A percentile compares a stretch with the other conserved stretches of the same genome.
Evolutionary conservation across 2,797 vertebrate genomes (phyloP).

Genomic region (Enteromius unitaeniatus): DNA sequence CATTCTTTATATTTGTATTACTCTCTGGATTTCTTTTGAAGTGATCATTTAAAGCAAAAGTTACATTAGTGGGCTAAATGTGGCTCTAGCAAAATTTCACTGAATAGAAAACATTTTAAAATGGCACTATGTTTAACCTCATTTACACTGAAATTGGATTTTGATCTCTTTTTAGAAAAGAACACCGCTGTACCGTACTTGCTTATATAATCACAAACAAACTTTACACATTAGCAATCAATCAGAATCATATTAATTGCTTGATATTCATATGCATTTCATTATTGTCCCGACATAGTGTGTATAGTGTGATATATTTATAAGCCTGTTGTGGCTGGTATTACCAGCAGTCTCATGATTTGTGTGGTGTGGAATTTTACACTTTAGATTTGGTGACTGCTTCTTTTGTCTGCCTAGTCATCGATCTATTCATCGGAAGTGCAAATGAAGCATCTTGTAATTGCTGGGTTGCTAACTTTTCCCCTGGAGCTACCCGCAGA

Average conservation of each 20-base stretch:
- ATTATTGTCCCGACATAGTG: background rate
- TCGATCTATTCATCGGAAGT: constrained; percentile 22
- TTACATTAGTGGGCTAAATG: background rate
- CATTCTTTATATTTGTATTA: background rate
- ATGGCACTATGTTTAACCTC: background rate
- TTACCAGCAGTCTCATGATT: background rate
- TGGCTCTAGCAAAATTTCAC: background rate
- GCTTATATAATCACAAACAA: background rate
- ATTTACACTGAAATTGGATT: background rate
- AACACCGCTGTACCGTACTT: background rate
- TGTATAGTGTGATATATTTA: background rate
- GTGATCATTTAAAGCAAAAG: background rate
- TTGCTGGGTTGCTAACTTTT: background rate
- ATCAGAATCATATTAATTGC: background rate
- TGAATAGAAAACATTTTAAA: background rate
- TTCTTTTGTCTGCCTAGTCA: constrained; percentile 11
- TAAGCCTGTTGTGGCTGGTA: background rate
- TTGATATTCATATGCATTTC: background rate
- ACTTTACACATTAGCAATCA: background rate
- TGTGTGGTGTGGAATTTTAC: constrained; percentile 19
- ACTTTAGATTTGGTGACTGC: constrained; percentile 9
- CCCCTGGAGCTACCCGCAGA: background rate
- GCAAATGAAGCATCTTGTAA: constrained; percentile 23
- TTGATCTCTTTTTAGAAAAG: background rate
- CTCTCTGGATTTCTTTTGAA: background rate